Evolutionary conservation across 1,140 invertebrate genomes (phyloP), one percentile per base, ranked within the genome.

Genomic region (Bombus polaris): DNA sequence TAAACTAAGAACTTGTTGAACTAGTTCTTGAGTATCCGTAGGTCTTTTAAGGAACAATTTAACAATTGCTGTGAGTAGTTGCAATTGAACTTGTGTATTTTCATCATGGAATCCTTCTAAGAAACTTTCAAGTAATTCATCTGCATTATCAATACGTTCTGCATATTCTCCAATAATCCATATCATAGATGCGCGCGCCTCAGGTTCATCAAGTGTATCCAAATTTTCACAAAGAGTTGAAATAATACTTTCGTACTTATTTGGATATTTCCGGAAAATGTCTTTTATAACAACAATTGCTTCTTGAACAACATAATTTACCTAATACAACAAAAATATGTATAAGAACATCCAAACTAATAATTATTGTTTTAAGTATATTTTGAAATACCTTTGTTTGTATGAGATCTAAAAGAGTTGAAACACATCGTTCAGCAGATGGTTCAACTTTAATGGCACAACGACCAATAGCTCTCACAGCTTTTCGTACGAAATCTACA

Each of bases 81-180:
- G 99, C 39, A 99, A 95, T 95, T 99, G 99, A 10, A 99, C 99
- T 96, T 99, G 99, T 53, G 99, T 98, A 93, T 99, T 99, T 94
- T 99, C 99, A 96, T 99, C 99, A 90, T 99, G 98, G 95, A 99
- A 99, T n/a, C 99, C 99, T 96, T 99, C 99, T 3, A 99, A 96
- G 96, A 99, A 99, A 91, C 98, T 99, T 94, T 99, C 99, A 8
- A 99, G 95, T 25, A 99, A 96, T 94, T 99, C 99, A 93, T 99
- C 99, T 22, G 99, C 99, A 95, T 99, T 99, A 94, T 99, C 99
- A 91, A 99, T 99, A 89, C 99, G 97, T 93, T 99, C 99, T 1
- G 99, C 99, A 95, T 99, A 99, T 94, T 99, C 98, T 88, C 99
- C 99, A 94, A 99, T 99, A 88, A 99, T 99, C 99, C 99, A 99